phyloP scores from a whole-genome alignment of 2,113 vertebrate species.

The Athene noctua region DNA sequence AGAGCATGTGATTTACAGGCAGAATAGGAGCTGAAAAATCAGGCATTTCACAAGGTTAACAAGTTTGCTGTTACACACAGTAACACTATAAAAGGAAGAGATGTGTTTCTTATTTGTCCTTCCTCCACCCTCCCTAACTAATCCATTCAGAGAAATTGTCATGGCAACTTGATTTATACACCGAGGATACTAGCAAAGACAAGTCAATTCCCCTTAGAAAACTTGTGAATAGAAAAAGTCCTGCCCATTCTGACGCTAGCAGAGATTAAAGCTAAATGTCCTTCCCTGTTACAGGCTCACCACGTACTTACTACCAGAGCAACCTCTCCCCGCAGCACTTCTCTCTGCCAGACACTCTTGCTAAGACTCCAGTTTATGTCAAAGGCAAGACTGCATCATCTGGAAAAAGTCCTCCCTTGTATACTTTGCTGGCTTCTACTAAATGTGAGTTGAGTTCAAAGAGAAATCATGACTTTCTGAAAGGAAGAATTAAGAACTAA shows the following conservation, averaged over 20 bases:
- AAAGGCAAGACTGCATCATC: background rate
- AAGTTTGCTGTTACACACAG: background rate
- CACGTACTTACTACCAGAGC: accelerated
- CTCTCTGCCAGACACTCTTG: accelerated
- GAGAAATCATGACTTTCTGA: background rate
- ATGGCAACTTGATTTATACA: slow-evolving; percentile 18
- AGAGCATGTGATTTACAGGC: background rate
- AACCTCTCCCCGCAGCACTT: background rate
- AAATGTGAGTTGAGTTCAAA: background rate
- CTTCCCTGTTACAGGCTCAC: background rate
- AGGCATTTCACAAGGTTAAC: background rate
- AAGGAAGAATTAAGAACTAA: background rate
- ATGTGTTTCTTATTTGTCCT: background rate
- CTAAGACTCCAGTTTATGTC: background rate
- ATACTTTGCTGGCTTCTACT: background rate
- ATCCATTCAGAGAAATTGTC: slow-evolving; percentile 17
- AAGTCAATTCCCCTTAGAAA: background rate
- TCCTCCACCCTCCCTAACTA: background rate
- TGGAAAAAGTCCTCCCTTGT: background rate
- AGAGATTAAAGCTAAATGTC: background rate
- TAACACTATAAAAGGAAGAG: background rate
- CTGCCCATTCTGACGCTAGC: background rate
- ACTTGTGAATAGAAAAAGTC: background rate
- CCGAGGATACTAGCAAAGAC: background rate
- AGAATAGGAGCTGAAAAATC: background rate